Percentiles rank a stretch among this genome's conserved stretches.
Evolutionary conservation across 2,113 vertebrate species (phyloP).

Genomic region (Halcyon senegalensis): DNA sequence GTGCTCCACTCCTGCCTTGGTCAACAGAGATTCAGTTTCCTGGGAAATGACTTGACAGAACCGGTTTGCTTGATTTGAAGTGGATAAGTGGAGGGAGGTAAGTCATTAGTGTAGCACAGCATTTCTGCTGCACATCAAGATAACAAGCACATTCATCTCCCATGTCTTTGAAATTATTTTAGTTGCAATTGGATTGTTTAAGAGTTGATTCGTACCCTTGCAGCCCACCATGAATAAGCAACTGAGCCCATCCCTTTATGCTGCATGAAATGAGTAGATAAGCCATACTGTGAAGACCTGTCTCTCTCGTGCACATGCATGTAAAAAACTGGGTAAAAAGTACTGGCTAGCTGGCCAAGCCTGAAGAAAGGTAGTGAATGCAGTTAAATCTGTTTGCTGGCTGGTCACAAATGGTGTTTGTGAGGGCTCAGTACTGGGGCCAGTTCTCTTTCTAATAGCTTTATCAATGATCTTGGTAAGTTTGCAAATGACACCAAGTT

Average conservation of each 20-base stretch:
- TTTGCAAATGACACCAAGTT: not conserved
- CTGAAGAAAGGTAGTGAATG: not conserved
- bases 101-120: not conserved
- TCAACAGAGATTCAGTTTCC: not conserved
- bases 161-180: not conserved
- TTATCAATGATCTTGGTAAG: not conserved
- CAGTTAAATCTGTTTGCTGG: not conserved
- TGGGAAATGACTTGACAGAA: slow-evolving; percentile 16
- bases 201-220: not conserved
- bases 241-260: not conserved
- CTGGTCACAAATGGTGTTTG: not conserved
- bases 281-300: not conserved
- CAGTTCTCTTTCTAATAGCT: not conserved
- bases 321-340: not conserved
- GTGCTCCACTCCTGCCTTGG: not conserved
- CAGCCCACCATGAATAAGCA: not conserved
- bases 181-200: not conserved
- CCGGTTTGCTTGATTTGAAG: not conserved
- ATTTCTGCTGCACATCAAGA: not conserved
- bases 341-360: not conserved
- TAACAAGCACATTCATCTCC: not conserved
- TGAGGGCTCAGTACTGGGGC: not conserved
- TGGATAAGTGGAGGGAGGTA: not conserved
- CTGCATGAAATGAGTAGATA: not conserved
- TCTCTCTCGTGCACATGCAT: not conserved